These are phyloP conservation scores for Sorex araneus DNA, from an alignment of 2,113 vertebrate species.

Conservation along the genomic window DNA sequence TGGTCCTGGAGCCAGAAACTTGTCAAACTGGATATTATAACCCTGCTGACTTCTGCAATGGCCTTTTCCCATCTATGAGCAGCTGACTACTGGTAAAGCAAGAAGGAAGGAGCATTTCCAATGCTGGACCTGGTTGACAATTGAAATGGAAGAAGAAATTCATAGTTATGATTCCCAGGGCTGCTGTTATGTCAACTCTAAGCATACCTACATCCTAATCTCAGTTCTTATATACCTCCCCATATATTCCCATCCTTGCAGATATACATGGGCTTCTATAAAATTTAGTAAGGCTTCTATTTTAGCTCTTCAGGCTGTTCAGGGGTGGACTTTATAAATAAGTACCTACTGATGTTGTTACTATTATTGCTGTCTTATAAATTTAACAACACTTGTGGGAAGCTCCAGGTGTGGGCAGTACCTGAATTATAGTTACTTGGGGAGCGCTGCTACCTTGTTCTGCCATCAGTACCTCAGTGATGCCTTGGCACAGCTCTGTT, in stretches of 20 bases:
- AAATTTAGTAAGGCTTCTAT: constrained; percentile 71
- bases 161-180: constrained; percentile 66
- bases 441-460: constrained; percentile 13
- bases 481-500: background rate
- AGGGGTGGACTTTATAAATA: constrained; percentile 76
- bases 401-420: constrained; percentile 56
- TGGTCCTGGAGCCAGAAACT: background rate
- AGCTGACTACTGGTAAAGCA: constrained; percentile 40
- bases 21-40: background rate
- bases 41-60: background rate
- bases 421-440: constrained; percentile 75
- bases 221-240: background rate
- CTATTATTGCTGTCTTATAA: constrained; percentile 65
- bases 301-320: constrained; percentile 71
- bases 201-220: constrained; percentile 24
- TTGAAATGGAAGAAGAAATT: constrained; percentile 54
- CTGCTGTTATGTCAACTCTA: background rate
- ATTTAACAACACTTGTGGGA: constrained; percentile 59
- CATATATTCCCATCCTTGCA: constrained; percentile 18
- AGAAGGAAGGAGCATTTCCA: background rate
- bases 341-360: constrained; percentile 59
- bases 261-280: constrained; percentile 45
- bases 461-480: constrained; percentile 19
- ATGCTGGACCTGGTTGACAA: background rate
- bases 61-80: constrained; percentile 9